Percentiles rank a stretch among this genome's conserved stretches.
Evolutionary conservation across 1,140 invertebrate species (phyloP).

Genomic region (Drosophila triauraria): DNA sequence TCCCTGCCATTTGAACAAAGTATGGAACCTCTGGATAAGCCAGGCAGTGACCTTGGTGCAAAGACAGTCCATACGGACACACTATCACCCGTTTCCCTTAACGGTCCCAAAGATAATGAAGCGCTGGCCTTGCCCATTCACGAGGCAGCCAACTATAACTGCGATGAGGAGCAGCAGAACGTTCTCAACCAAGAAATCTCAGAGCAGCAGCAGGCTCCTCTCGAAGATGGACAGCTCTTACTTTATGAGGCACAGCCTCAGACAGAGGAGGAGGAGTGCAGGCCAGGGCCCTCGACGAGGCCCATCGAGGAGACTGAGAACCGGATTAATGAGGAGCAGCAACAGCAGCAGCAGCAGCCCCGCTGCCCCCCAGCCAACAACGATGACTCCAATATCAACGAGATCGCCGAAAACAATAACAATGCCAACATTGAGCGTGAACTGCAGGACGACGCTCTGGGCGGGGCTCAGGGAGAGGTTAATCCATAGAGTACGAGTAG

Average conservation of each 20-base stretch:
- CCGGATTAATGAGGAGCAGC: constrained; percentile 72
- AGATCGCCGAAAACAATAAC: constrained; percentile 84
- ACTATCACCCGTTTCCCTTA: constrained; percentile 26
- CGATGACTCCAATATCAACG: constrained; percentile 79
- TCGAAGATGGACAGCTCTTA: not conserved
- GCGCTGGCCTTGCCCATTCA: constrained; percentile 37
- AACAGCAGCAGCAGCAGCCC: constrained; percentile 48
- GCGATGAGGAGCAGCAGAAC: constrained; percentile 78
- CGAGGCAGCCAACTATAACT: constrained; percentile 17
- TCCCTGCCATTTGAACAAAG: not conserved
- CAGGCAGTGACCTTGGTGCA: not conserved
- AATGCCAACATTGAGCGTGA: constrained; percentile 84
- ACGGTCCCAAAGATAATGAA: constrained; percentile 58
- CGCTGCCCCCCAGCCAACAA: constrained; percentile 32
- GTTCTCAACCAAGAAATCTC: constrained; percentile 71
- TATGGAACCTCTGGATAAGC: not conserved
- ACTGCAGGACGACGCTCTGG: constrained; percentile 70
- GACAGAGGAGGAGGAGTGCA: not conserved
- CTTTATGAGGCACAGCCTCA: not conserved
- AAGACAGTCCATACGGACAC: not conserved
- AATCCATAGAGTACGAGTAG: constrained; percentile 26
- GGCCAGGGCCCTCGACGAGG: constrained; percentile 10
- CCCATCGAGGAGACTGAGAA: constrained; percentile 80
- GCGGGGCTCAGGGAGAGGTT: constrained; percentile 59
- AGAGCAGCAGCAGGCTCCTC: constrained; percentile 29